phyloP scores from a whole-genome alignment of 2,888 invertebrate species.

The Netelia virgata region DNA sequence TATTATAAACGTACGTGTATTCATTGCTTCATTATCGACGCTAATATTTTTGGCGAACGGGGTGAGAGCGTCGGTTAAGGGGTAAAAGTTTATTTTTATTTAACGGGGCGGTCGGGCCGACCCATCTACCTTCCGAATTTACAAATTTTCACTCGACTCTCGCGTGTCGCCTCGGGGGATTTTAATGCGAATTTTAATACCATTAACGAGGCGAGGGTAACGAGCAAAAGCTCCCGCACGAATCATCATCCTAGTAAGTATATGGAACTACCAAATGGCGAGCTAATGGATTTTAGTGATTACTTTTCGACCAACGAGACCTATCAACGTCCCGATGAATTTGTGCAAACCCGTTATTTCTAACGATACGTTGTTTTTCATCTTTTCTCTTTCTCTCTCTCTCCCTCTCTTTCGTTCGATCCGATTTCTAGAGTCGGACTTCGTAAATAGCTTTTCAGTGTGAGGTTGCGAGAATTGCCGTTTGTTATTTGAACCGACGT shows the following conservation, averaged over 20 bases:
- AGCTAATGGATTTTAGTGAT: constrained; percentile 75
- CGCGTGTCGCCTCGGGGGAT: constrained; percentile 37
- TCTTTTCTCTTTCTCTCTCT: too few species aligned
- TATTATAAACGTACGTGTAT: background rate
- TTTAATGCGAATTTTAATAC: constrained; percentile 73
- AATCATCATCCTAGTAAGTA: background rate
- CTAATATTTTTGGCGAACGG: too few species aligned
- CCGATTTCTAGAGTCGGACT: too few species aligned
- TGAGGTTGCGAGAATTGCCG: too few species aligned
- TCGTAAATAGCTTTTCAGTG: too few species aligned
- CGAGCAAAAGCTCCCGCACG: background rate
- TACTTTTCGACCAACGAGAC: constrained; percentile 71
- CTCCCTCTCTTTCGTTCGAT: too few species aligned
- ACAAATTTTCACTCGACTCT: background rate
- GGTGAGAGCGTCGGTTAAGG: too few species aligned
- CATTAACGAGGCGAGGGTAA: constrained; percentile 69
- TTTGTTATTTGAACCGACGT: too few species aligned
- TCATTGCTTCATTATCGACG: background rate
- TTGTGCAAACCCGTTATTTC: background rate
- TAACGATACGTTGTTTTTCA: too few species aligned
- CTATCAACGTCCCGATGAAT: constrained; percentile 8
- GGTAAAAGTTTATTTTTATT: constrained; percentile 18
- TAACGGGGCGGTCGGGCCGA: too few species aligned
- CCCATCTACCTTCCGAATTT: background rate
- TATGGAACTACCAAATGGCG: constrained; percentile 34